Evolutionary conservation across 1,140 invertebrate species (phyloP).

Genomic region (roundworm (Caenorhabditis elegans)): DNA sequence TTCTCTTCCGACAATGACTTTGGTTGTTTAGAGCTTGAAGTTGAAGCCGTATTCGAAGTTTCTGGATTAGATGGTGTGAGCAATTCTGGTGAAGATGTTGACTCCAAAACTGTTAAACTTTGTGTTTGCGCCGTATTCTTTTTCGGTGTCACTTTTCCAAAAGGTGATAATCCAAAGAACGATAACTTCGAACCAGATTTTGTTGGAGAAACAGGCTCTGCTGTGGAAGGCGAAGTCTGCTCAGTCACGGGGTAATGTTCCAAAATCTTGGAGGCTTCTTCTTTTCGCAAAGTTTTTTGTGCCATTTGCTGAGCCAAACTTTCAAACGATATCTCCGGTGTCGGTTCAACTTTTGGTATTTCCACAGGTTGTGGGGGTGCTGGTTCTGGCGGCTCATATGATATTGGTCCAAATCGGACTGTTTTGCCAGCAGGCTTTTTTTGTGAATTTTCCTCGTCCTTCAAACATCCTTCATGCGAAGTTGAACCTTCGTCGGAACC

Average conservation of each 20-base stretch:
- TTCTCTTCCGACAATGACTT: too few relatives aligned
- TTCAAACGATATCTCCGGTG: neutral
- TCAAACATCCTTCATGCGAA: too few relatives aligned
- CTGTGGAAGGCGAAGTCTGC: neutral
- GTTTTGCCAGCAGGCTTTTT: neutral
- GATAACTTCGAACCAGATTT: neutral
- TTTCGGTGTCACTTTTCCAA: neutral
- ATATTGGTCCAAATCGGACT: neutral
- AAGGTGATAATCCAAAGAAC: neutral
- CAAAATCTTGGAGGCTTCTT: neutral
- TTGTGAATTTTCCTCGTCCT: too few relatives aligned
- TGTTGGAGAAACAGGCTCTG: neutral
- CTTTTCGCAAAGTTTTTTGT: neutral
- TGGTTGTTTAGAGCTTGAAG: too few relatives aligned
- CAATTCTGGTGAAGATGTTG: too few relatives aligned
- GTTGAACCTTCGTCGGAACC: neutral
- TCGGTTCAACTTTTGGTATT: neutral
- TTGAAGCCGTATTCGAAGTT: too few relatives aligned
- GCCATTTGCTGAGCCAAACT: neutral
- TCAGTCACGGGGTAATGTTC: neutral
- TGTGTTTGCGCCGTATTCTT: neutral
- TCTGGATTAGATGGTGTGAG: too few relatives aligned
- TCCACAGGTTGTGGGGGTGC: neutral
- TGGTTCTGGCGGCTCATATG: neutral
- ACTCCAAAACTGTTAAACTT: neutral